These are phyloP conservation scores for Paradisaea rubra DNA, from an alignment of 2,113 vertebrate genomes.

Conservation along the genomic window DNA sequence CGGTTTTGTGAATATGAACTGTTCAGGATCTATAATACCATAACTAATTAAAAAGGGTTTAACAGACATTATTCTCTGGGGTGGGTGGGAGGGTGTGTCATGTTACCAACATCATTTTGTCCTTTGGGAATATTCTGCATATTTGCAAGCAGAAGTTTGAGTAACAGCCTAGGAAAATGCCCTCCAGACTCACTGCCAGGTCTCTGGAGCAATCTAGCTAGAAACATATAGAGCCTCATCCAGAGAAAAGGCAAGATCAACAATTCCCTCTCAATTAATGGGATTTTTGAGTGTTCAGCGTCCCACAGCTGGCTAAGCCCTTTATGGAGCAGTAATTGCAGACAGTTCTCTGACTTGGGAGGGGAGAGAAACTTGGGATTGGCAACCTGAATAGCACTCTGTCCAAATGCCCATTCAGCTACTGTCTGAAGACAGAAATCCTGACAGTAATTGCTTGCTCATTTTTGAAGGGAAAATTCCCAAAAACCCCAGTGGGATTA, in stretches of 20 bases:
- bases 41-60: slow-evolving; percentile 23
- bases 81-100: background rate
- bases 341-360: background rate
- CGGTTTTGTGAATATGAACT: background rate
- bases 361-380: background rate
- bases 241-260: background rate
- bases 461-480: background rate
- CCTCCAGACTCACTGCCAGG: slow-evolving; percentile 13
- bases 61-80: slow-evolving; percentile 5
- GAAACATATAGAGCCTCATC: slow-evolving; percentile 13
- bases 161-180: slow-evolving; percentile 48
- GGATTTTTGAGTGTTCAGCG: background rate
- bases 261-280: background rate
- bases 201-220: slow-evolving; percentile 25
- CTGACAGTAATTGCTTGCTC: background rate
- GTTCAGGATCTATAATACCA: background rate
- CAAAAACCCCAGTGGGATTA: background rate
- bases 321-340: background rate
- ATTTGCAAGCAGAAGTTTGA: slow-evolving; percentile 25
- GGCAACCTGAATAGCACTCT: background rate
- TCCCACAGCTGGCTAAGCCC: background rate
- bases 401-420: background rate
- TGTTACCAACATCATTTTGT: slow-evolving; percentile 10
- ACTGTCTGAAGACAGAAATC: background rate
- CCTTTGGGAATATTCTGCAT: background rate